Conservation (phyloP, 92 coral and sea anemone genomes). For the Blastomussa wellsi region DNA sequence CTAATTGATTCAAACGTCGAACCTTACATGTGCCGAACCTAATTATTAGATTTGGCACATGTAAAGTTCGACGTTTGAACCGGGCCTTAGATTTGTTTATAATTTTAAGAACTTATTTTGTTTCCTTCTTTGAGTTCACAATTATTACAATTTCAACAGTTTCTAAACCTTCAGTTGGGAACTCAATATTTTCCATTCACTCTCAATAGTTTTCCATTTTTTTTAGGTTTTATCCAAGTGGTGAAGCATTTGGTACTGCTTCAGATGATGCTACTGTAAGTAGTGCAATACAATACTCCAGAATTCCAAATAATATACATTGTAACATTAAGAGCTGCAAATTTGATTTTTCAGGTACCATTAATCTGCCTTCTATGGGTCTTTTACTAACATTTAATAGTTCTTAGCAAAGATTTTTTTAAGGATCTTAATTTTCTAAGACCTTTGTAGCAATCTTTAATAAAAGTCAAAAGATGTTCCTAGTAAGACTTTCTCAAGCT, state of each 20-base stretch:
- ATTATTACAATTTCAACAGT: background rate
- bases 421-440: too few relatives aligned
- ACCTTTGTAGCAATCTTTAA: too few relatives aligned
- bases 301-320: background rate
- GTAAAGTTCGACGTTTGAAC: too few relatives aligned
- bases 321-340: background rate
- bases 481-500: too few relatives aligned
- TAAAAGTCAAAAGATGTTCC: too few relatives aligned
- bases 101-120: background rate
- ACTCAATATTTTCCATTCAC: background rate
- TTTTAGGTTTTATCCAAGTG: constrained; percentile 80
- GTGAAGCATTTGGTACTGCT: constrained; percentile 88
- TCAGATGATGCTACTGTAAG: constrained; percentile 85
- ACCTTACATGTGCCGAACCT: too few relatives aligned
- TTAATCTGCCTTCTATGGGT: background rate
- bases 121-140: background rate
- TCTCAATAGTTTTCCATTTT: background rate
- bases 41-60: too few relatives aligned
- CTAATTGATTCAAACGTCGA: too few relatives aligned
- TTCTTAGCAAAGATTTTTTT: too few relatives aligned
- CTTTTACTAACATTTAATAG: too few relatives aligned
- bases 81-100: too few relatives aligned
- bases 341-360: background rate
- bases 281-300: background rate
- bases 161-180: background rate